These are phyloP conservation scores for Pectinophora gossypiella DNA, from an alignment of 1,140 invertebrate species.

Conservation along the genomic window DNA sequence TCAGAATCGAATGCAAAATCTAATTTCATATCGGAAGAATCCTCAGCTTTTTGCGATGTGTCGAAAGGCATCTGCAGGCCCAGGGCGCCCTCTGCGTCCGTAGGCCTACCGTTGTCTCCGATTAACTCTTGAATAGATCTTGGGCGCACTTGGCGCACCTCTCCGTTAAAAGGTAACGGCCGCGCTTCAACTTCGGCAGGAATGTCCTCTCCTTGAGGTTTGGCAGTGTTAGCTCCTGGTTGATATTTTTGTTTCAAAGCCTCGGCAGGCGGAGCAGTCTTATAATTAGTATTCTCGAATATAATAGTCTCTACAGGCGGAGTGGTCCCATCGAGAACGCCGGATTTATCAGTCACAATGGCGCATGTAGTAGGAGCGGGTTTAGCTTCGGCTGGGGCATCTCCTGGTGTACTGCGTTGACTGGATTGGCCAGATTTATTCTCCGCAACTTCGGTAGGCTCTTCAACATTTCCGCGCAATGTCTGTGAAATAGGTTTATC, in stretches of 20 bases:
- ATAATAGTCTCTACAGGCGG: slow-evolving; percentile 92
- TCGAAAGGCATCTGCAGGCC: slow-evolving; percentile 63
- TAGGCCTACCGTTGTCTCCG: slow-evolving; percentile 50
- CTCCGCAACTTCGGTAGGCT: slow-evolving; percentile 58
- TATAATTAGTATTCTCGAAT: slow-evolving; percentile 94
- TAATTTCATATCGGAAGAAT: slow-evolving; percentile 91
- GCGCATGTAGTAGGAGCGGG: slow-evolving; percentile 32
- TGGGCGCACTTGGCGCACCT: slow-evolving; percentile 51
- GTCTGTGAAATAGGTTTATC: slow-evolving; percentile 86
- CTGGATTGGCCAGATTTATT: slow-evolving; percentile 72
- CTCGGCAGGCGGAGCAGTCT: slow-evolving; percentile 77
- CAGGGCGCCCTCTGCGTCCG: slow-evolving; percentile 36
- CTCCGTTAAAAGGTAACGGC: slow-evolving; percentile 58
- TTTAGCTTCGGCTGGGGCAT: slow-evolving; percentile 71
- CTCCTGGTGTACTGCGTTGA: slow-evolving; percentile 78
- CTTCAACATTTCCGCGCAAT: slow-evolving; percentile 73
- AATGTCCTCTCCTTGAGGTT: slow-evolving; percentile 53
- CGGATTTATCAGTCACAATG: slow-evolving; percentile 60
- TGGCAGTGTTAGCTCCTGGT: slow-evolving; percentile 61
- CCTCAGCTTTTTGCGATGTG: slow-evolving; percentile 80
- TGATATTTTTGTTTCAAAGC: slow-evolving; percentile 79
- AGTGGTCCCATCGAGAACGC: slow-evolving; percentile 82
- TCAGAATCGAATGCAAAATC: slow-evolving; percentile 92
- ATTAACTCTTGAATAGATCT: slow-evolving; percentile 69
- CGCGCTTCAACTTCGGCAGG: slow-evolving; percentile 56